Evolutionary conservation across 2,113 vertebrate species (phyloP), one percentile per base, ranked within the genome.

Genomic region (Glaucidium brasilianum): DNA sequence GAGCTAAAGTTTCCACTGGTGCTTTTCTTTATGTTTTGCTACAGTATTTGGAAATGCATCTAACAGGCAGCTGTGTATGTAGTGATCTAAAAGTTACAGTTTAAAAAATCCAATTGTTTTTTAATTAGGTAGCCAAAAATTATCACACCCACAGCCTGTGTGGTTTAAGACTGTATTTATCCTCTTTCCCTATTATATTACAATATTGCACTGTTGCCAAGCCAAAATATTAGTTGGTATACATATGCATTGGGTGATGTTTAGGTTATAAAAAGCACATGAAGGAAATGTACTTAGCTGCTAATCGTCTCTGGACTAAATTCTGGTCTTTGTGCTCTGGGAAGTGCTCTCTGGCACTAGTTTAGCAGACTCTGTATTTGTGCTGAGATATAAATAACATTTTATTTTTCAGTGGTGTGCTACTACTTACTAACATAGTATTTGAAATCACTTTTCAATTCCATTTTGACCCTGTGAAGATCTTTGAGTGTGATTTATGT

Each of bases 361-460:
- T 43, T 94, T 85, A 85, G 50, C 89, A 87, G 89, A 37, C 45
- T 89, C 39, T 11, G 0, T 92, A 72, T 78, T 91, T 82, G 76
- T 91, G 58, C 86, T 47, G 58, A 91, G 78, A 62, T 71, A 92
- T 94, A 92, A 96, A 97, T 94, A 92, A 62, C 22, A 21, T 95
- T 92, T 96, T 95, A 89, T 95, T 96, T 97, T 92, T 80, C 93
- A 94, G 5, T 45, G 49, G 49, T 85, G 80, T 90, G 89, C 89
- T 95, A 91, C 92, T 91, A 80, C 95, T 95, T 96, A 87, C 86
- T 90, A 96, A 87, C 89, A 73, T 87, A 87, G 81, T 94, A 92
- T 92, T 97, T 94, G 92, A 94, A 95, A 95, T 85, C 45, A 37
- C 81, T 94, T 94, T 79, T 95, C 80, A 72, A 29, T 94, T 96